phyloP scores from a whole-genome alignment of 2,113 vertebrate species.

The Anhinga anhinga region DNA sequence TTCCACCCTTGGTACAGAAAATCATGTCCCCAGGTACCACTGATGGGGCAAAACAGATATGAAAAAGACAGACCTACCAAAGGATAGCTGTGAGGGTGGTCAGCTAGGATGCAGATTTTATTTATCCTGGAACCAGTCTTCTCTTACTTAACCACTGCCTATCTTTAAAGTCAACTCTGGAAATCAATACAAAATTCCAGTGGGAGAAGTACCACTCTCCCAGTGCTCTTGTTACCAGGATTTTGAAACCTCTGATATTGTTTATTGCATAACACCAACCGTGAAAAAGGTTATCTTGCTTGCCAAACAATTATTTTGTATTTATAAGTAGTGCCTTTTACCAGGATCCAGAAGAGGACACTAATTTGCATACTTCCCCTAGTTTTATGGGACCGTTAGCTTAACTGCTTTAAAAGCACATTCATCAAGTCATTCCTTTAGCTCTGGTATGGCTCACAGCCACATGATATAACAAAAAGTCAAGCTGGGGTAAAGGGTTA shows the following conservation, averaged over 20 bases:
- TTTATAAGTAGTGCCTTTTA: slow-evolving; percentile 22
- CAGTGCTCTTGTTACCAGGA: background rate
- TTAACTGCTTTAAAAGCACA: background rate
- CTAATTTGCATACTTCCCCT: slow-evolving; percentile 34
- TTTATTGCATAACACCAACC: background rate
- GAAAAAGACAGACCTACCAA: background rate
- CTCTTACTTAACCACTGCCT: background rate
- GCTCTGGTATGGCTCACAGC: background rate
- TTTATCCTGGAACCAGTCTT: background rate
- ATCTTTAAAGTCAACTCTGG: background rate
- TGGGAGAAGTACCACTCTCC: background rate
- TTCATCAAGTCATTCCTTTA: slow-evolving; percentile 11
- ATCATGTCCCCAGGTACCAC: background rate
- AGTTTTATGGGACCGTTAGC: slow-evolving; percentile 9
- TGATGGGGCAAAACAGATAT: background rate
- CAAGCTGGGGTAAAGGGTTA: slow-evolving; percentile 6
- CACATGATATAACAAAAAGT: background rate
- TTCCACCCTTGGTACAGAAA: background rate
- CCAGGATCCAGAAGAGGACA: background rate
- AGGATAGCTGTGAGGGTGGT: background rate
- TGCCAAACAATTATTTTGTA: slow-evolving; percentile 17
- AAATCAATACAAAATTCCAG: background rate
- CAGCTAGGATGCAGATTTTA: background rate
- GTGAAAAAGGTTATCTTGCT: slow-evolving; percentile 1
- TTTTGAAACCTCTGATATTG: background rate